Conservation (phyloP, 2,113 vertebrate species). For the Clarias magur region DNA sequence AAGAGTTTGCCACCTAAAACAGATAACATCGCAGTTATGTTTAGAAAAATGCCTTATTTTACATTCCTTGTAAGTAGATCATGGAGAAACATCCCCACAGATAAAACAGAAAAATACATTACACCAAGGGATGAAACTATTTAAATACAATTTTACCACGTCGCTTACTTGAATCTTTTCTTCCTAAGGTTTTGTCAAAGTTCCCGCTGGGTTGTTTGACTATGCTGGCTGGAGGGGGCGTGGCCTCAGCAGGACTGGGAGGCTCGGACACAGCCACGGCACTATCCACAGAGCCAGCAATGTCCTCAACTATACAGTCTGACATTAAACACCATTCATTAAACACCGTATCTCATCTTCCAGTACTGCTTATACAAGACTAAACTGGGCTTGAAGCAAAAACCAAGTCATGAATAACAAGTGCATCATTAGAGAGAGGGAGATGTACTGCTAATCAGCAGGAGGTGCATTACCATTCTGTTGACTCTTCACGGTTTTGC, state of each 20-base stretch:
- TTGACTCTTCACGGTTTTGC: constrained; percentile 53
- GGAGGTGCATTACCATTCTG: constrained; percentile 64
- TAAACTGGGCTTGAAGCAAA: background rate
- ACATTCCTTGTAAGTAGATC: background rate
- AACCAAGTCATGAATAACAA: background rate
- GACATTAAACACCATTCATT: background rate
- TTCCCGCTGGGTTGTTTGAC: constrained; percentile 85
- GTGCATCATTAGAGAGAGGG: background rate
- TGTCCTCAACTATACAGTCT: constrained; percentile 56
- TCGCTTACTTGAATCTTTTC: constrained; percentile 77
- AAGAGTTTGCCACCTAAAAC: constrained; percentile 70
- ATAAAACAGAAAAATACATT: background rate
- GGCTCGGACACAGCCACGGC: constrained; percentile 65
- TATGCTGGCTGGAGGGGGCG: constrained; percentile 78
- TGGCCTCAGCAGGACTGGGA: constrained; percentile 64
- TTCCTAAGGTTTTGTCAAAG: constrained; percentile 75
- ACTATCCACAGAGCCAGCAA: constrained; percentile 70
- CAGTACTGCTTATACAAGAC: background rate
- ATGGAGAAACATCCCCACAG: background rate
- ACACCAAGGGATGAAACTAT: background rate
- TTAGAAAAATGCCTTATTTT: background rate
- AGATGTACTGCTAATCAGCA: background rate
- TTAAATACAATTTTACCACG: too few species aligned
- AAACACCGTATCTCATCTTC: background rate
- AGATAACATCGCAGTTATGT: background rate